Percentiles rank a stretch among this genome's conserved stretches.
These are phyloP conservation scores for Tetranychus cinnabarinus DNA, from an alignment of 1,140 invertebrate genomes.

Conservation along the genomic window DNA sequence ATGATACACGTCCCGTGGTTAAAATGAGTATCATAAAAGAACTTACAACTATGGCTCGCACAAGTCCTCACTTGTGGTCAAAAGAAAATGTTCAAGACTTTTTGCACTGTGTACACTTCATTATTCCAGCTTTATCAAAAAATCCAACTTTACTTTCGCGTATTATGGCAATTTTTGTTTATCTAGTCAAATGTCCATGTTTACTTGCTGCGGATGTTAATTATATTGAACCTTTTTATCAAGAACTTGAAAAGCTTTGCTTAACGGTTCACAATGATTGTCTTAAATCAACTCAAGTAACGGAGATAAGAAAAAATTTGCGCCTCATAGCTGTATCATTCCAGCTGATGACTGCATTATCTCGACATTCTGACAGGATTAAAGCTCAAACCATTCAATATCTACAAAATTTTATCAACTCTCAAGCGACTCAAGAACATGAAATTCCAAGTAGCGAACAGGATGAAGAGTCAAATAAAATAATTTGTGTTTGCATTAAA, in stretches of 20 bases:
- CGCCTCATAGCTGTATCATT: neutral
- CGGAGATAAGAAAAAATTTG: neutral
- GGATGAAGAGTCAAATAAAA: neutral
- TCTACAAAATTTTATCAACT: neutral
- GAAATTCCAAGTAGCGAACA: neutral
- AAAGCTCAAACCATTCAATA: neutral
- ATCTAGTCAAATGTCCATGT: constrained; percentile 2
- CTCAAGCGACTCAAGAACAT: neutral
- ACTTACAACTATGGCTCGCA: constrained; percentile 43
- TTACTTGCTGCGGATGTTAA: neutral
- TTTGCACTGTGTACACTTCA: neutral
- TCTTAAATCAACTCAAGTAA: neutral
- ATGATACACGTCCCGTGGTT: constrained; percentile 40
- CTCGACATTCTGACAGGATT: neutral
- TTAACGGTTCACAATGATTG: neutral
- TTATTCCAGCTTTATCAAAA: neutral
- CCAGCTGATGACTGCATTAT: neutral
- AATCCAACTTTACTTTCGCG: neutral
- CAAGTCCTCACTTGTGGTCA: constrained; percentile 51
- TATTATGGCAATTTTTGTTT: neutral
- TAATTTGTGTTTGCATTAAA: neutral
- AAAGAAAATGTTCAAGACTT: constrained; percentile 31
- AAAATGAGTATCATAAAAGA: constrained; percentile 47
- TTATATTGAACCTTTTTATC: neutral
- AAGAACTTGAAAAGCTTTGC: neutral